Evolutionary conservation across 2,888 invertebrate genomes (phyloP).

Genomic region (Druceiella hillmani): DNA sequence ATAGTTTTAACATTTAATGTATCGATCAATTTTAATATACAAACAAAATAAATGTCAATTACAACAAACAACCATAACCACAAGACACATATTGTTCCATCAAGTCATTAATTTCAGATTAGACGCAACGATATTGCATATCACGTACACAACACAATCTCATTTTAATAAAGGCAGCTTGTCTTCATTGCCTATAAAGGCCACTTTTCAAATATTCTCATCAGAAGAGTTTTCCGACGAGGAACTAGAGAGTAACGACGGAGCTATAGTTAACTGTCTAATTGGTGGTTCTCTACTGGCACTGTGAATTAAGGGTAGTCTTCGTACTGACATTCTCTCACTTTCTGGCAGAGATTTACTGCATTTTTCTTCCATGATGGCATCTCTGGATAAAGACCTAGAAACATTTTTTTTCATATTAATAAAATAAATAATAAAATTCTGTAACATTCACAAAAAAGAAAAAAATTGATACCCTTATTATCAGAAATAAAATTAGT

Average conservation of each 20-base stretch:
- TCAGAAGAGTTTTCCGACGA: conserved; percentile 52
- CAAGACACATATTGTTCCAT: no score
- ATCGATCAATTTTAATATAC: no score
- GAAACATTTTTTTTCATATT: no score
- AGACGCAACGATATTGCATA: no score
- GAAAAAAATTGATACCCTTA: no score
- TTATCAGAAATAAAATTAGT: no score
- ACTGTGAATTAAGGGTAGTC: conserved; percentile 46
- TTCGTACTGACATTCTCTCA: conserved; percentile 46
- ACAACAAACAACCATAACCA: no score
- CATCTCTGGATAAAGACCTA: conserved; percentile 59
- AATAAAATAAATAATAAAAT: no score
- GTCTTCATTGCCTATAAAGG: conserved; percentile 46
- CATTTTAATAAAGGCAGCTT: conserved; percentile 49
- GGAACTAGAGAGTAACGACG: conserved; percentile 58
- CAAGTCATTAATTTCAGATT: no score
- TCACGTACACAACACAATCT: conserved; percentile 2
- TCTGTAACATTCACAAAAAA: no score
- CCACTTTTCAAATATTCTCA: conserved; percentile 45
- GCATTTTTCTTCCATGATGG: conserved; percentile 67
- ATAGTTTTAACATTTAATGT: no score
- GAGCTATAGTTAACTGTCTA: conserved; percentile 56
- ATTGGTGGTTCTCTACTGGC: conserved; percentile 55
- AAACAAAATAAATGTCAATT: no score
- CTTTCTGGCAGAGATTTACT: conserved; percentile 59